Evolutionary conservation across 2,113 vertebrate species (phyloP).

Genomic region (Chaenocephalus aceratus): DNA sequence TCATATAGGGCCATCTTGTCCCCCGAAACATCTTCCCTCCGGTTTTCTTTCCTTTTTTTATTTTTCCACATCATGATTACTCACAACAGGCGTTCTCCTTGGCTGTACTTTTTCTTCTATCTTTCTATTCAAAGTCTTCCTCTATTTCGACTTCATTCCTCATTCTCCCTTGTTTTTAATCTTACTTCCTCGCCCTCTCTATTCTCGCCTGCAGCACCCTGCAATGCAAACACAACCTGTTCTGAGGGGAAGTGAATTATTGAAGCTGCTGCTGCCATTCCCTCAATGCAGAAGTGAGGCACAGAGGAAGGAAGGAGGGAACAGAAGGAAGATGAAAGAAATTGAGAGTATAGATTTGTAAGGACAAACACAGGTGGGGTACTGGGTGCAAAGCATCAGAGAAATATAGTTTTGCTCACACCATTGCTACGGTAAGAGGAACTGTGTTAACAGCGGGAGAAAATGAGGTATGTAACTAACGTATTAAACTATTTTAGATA

Average conservation of each 20-base stretch:
- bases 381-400: slow-evolving; percentile 36
- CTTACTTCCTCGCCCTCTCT: slow-evolving; percentile 71
- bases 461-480: background rate
- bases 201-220: slow-evolving; percentile 75
- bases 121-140: slow-evolving; percentile 68
- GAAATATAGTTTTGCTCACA: slow-evolving; percentile 46
- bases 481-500: background rate
- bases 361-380: slow-evolving; percentile 29
- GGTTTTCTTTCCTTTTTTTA: slow-evolving; percentile 9
- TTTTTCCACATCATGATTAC: slow-evolving; percentile 58
- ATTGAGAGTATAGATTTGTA: slow-evolving; percentile 61
- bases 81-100: slow-evolving; percentile 42
- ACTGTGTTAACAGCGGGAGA: slow-evolving; percentile 4
- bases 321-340: slow-evolving; percentile 56
- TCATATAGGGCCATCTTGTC: background rate
- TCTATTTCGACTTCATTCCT: slow-evolving; percentile 74
- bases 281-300: slow-evolving; percentile 70
- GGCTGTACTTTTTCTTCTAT: slow-evolving; percentile 32
- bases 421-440: background rate
- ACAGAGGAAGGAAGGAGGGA: slow-evolving; percentile 68
- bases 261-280: slow-evolving; percentile 71
- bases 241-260: slow-evolving; percentile 78
- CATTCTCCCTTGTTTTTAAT: slow-evolving; percentile 75
- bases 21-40: slow-evolving; percentile 8
- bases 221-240: slow-evolving; percentile 82